Conservation (phyloP, 2,113 vertebrate species). For the Calcarius ornatus region DNA sequence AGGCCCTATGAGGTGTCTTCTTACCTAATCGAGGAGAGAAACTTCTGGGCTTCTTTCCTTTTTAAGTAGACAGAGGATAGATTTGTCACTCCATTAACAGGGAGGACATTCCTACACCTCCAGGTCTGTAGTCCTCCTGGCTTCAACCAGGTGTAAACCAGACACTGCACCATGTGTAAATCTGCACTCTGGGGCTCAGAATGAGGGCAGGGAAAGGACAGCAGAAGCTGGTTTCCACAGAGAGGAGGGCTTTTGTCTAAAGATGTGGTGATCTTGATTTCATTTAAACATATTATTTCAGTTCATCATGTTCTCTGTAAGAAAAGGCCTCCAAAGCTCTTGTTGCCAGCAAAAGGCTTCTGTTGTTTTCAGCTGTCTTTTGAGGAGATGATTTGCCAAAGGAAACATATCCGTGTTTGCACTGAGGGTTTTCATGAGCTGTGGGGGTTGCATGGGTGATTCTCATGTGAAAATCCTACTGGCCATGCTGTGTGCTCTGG, state of each 20-base stretch:
- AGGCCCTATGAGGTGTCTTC: too few relatives aligned
- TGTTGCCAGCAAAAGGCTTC: neutral
- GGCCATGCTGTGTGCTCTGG: rapidly evolving
- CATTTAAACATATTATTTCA: neutral
- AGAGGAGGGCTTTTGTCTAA: neutral
- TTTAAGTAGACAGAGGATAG: too few relatives aligned
- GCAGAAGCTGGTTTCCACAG: neutral
- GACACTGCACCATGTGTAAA: rapidly evolving
- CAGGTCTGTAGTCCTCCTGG: neutral
- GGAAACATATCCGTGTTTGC: neutral
- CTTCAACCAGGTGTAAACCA: neutral
- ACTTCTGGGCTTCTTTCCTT: too few relatives aligned
- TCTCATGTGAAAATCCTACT: neutral
- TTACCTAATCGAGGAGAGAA: too few relatives aligned
- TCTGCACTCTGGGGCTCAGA: neutral
- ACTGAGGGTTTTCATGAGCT: neutral
- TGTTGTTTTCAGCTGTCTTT: neutral
- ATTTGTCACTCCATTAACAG: too few relatives aligned
- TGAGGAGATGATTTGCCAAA: neutral
- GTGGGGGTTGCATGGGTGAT: neutral
- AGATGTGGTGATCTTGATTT: neutral
- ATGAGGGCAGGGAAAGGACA: neutral
- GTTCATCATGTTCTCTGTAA: rapidly evolving
- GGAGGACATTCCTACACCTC: too few relatives aligned
- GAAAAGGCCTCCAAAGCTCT: neutral